phyloP scores from a whole-genome alignment of 2,113 vertebrate species.

The Corvus cornix region DNA sequence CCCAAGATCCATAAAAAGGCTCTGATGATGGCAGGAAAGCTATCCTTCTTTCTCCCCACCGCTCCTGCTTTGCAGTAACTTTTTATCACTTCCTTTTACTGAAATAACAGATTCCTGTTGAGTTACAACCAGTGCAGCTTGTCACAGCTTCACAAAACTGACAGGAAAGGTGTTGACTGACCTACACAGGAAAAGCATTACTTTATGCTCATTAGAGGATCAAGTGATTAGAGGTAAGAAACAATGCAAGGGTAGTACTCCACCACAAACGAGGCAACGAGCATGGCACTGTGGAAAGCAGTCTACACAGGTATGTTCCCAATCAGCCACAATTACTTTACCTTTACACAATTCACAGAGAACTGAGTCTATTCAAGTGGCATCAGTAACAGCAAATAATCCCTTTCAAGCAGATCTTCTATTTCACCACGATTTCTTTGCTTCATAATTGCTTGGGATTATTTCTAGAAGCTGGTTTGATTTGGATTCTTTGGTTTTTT shows the following conservation, averaged over 20 bases:
- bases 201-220: background rate
- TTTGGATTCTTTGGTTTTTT: background rate
- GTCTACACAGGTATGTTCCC: background rate
- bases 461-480: background rate
- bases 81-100: background rate
- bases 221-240: background rate
- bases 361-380: background rate
- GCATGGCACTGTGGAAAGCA: background rate
- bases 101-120: background rate
- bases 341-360: background rate
- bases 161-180: background rate
- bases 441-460: background rate
- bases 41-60: background rate
- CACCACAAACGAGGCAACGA: background rate
- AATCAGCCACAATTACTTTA: background rate
- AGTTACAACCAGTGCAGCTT: background rate
- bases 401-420: background rate
- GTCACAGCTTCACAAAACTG: background rate
- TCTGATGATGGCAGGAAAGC: background rate
- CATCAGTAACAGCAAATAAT: background rate
- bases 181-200: background rate
- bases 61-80: background rate
- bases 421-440: background rate
- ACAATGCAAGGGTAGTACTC: background rate
- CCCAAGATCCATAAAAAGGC: background rate